These are phyloP conservation scores for Istiophorus platypterus DNA, from an alignment of 2,113 vertebrate species.

Conservation along the genomic window DNA sequence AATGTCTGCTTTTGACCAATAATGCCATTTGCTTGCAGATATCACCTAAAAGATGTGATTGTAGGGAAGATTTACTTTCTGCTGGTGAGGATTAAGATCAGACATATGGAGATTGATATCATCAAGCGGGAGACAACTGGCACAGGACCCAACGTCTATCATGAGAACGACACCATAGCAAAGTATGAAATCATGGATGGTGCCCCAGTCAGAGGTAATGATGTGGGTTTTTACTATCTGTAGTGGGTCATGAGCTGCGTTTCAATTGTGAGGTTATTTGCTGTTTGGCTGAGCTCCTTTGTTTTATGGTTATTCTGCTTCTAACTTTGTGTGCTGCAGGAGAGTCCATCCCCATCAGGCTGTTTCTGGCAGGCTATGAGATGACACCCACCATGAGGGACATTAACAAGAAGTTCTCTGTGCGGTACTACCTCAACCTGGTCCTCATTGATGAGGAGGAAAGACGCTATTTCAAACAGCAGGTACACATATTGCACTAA, in stretches of 20 bases:
- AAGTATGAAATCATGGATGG: conserved; percentile 98
- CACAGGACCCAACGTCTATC: conserved; percentile 92
- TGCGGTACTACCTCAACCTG: conserved; percentile 98
- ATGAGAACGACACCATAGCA: conserved; percentile 93
- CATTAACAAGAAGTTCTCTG: conserved; percentile 97
- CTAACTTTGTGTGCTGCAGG: conserved; percentile 76
- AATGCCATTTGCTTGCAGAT: conserved; percentile 75
- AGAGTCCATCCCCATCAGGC: conserved; percentile 95
- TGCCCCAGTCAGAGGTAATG: conserved; percentile 92
- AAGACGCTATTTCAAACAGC: conserved; percentile 97
- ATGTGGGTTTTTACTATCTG: background rate
- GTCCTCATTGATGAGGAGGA: conserved; percentile 98
- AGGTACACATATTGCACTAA: conserved; percentile 82
- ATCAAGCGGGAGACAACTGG: conserved; percentile 94
- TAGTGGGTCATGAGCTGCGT: background rate
- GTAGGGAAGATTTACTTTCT: conserved; percentile 98
- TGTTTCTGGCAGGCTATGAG: conserved; percentile 95
- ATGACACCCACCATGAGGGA: conserved; percentile 97
- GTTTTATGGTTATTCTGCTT: background rate
- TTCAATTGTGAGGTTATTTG: background rate
- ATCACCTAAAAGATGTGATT: conserved; percentile 94
- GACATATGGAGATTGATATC: conserved; percentile 96
- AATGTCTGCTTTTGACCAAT: background rate
- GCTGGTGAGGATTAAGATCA: conserved; percentile 94
- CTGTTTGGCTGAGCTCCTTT: background rate